These are phyloP conservation scores for Rostratula benghalensis DNA, from an alignment of 2,113 vertebrate genomes.

Conservation along the genomic window DNA sequence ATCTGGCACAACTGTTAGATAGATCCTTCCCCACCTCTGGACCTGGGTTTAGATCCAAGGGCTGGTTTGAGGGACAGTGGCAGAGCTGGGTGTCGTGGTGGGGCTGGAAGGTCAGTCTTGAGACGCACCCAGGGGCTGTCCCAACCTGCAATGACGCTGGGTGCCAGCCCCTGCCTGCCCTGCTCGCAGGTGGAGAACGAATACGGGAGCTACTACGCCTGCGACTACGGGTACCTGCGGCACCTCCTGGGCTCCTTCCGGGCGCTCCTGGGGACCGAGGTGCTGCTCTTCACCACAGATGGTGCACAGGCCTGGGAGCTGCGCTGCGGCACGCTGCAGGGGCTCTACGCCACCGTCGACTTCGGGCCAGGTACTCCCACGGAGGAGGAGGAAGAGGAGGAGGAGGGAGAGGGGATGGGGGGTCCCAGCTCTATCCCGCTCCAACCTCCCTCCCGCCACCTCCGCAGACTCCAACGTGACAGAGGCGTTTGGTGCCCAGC, in stretches of 20 bases:
- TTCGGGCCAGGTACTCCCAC: constrained; percentile 86
- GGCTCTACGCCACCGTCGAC: constrained; percentile 90
- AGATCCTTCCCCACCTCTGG: not conserved
- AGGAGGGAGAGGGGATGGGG: not conserved
- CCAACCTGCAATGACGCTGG: not conserved
- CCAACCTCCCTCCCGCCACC: not conserved
- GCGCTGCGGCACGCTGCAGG: constrained; percentile 86
- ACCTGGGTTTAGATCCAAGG: not conserved
- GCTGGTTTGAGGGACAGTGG: not conserved
- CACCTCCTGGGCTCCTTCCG: constrained; percentile 84
- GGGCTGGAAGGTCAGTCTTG: not conserved
- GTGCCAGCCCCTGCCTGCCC: not conserved
- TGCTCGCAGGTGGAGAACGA: constrained; percentile 90
- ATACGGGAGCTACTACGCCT: constrained; percentile 91
- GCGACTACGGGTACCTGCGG: constrained; percentile 87
- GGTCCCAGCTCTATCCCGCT: not conserved
- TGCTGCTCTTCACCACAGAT: constrained; percentile 93
- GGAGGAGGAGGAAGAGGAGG: not conserved
- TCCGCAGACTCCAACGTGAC: constrained; percentile 83
- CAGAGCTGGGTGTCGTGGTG: not conserved
- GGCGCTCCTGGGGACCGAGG: constrained; percentile 80
- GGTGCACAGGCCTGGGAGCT: constrained; percentile 79
- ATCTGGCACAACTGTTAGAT: not conserved
- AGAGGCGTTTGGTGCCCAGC: constrained; percentile 82
- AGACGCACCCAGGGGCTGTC: not conserved